Percentiles rank a stretch among this genome's conserved stretches.
Conservation (phyloP, 2,113 vertebrate species). For the Cyprinodon brontotheroides region DNA sequence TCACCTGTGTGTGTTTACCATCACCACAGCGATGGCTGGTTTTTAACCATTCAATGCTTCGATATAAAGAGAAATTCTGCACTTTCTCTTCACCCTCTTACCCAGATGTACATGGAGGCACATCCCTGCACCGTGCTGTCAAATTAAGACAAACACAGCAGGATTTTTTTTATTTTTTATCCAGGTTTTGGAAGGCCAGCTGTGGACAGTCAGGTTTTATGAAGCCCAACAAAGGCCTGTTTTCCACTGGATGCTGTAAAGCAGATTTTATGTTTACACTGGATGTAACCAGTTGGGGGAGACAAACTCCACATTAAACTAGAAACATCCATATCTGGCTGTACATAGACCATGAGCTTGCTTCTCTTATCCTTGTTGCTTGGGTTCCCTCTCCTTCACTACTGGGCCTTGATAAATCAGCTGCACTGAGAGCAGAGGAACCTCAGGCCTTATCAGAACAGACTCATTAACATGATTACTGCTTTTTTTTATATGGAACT, state of each 20-base stretch:
- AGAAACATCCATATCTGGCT: conserved; percentile 69
- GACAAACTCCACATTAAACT: conserved; percentile 42
- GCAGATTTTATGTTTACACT: neutral
- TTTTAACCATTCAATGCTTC: conserved; percentile 3
- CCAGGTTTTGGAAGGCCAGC: neutral
- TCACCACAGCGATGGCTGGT: neutral
- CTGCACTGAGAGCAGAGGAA: neutral
- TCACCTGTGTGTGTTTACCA: neutral
- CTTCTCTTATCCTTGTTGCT: conserved; percentile 73
- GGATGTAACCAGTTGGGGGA: conserved; percentile 59
- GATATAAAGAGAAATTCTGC: neutral
- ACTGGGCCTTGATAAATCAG: conserved; percentile 28
- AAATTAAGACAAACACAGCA: conserved; percentile 14
- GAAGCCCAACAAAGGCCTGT: neutral
- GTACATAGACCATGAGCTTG: conserved; percentile 71
- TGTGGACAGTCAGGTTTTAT: neutral
- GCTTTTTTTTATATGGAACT: neutral
- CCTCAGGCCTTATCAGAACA: neutral
- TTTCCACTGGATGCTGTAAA: conserved; percentile 33
- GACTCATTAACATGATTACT: neutral
- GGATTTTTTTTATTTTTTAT: neutral
- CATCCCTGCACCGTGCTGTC: neutral
- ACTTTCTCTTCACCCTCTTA: neutral
- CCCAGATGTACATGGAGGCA: conserved; percentile 1
- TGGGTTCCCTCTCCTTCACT: conserved; percentile 16